Evolutionary conservation across 1,140 invertebrate genomes (phyloP).

Genomic region (Scaptomyza hsui): DNA sequence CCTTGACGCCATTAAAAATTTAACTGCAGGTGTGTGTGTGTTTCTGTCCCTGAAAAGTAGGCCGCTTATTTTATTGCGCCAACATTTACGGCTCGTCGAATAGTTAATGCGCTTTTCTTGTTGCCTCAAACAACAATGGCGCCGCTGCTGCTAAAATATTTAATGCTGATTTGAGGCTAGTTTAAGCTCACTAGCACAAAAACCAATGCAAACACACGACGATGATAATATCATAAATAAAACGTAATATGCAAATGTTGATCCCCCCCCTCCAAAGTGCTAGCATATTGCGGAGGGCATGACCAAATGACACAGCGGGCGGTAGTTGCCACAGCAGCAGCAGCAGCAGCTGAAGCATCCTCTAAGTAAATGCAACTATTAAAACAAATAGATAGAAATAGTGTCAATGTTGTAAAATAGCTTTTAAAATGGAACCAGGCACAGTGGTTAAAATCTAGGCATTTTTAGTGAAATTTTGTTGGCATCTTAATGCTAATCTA

Average conservation of each 20-base stretch:
- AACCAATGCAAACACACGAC: conserved; percentile 15
- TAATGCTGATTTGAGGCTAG: conserved; percentile 36
- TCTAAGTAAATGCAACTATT: conserved; percentile 41
- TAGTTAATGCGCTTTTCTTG: conserved; percentile 77
- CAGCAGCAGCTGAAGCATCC: background rate
- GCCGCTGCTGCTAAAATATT: conserved; percentile 2
- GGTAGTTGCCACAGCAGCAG: background rate
- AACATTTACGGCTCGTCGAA: conserved; percentile 63
- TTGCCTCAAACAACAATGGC: conserved; percentile 23
- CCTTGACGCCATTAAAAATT: conserved; percentile 62
- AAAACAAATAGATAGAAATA: conserved; percentile 37
- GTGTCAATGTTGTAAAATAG: background rate
- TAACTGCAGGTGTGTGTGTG: conserved; percentile 39
- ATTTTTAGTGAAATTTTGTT: background rate
- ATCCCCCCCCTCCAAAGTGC: background rate
- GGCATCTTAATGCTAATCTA: no score
- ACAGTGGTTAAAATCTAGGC: background rate
- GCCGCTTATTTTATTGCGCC: conserved; percentile 58
- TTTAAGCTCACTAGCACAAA: conserved; percentile 6
- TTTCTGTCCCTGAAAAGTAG: conserved; percentile 48
- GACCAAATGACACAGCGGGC: background rate
- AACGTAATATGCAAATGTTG: conserved; percentile 7
- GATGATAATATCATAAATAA: conserved; percentile 37
- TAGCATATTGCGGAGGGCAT: background rate
- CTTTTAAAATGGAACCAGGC: background rate